Evolutionary conservation across 2,113 vertebrate genomes (phyloP).

Genomic region (Myrmecobius fasciatus): DNA sequence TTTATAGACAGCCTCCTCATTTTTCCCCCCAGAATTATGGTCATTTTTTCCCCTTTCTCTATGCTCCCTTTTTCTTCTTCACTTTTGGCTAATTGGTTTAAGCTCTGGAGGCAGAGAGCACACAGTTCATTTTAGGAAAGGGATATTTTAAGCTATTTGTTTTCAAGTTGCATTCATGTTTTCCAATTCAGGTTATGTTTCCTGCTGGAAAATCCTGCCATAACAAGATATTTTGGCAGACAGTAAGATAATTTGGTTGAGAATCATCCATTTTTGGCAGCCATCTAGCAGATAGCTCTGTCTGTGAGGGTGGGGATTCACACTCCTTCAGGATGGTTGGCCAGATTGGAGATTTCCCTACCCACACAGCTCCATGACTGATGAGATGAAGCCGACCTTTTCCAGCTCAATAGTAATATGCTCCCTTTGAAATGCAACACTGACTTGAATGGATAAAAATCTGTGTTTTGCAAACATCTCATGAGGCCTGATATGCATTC

Average conservation of each 20-base stretch:
- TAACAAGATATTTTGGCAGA: constrained; percentile 82
- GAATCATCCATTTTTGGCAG: constrained; percentile 83
- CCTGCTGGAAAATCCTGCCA: constrained; percentile 78
- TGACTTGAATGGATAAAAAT: constrained; percentile 59
- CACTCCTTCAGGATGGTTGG: constrained; percentile 80
- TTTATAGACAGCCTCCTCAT: constrained; percentile 17
- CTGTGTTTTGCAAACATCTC: constrained; percentile 50
- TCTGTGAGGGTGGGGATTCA: constrained; percentile 79
- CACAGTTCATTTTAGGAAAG: constrained; percentile 74
- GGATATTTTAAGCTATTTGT: constrained; percentile 74
- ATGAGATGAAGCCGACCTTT: constrained; percentile 76
- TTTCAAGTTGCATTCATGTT: constrained; percentile 75
- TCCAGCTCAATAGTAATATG: constrained; percentile 71
- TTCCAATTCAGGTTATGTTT: constrained; percentile 76
- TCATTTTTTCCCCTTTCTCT: constrained; percentile 47
- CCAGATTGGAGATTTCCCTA: constrained; percentile 83
- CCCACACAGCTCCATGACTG: constrained; percentile 78
- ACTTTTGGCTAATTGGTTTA: constrained; percentile 50
- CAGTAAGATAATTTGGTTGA: constrained; percentile 78
- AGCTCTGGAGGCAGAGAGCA: constrained; percentile 59
- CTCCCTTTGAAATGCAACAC: constrained; percentile 66
- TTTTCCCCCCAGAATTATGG: constrained; percentile 22
- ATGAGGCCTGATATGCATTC: constrained; percentile 16
- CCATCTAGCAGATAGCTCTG: constrained; percentile 79
- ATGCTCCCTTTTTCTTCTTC: constrained; percentile 47